A percentile compares a stretch with the other conserved stretches of the same genome.
phyloP scores from a whole-genome alignment of 2,888 invertebrate genomes.

The Drosophila incognita region DNA sequence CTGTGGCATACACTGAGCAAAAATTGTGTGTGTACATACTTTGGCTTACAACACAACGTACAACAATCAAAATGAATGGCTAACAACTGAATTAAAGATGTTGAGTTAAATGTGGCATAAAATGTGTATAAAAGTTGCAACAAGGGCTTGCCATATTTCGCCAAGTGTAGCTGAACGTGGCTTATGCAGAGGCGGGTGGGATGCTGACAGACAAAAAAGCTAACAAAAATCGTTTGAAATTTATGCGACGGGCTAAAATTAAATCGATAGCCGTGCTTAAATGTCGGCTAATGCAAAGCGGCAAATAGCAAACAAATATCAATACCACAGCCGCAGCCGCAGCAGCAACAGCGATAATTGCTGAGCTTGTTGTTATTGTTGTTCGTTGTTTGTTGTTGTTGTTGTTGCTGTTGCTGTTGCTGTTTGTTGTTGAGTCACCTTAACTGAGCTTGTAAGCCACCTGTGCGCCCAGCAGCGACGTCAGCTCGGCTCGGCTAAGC shows the following conservation, averaged over 20 bases:
- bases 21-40: not conserved
- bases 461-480: conserved; percentile 62
- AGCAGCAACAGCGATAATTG: conserved; percentile 73
- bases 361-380: conserved; percentile 43
- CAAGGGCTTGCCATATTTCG: not conserved
- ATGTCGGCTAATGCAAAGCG: conserved; percentile 80
- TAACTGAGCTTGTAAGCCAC: conserved; percentile 51
- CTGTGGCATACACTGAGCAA: conserved; percentile 23
- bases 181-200: conserved; percentile 53
- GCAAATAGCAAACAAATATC: conserved; percentile 71
- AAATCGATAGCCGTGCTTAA: conserved; percentile 79
- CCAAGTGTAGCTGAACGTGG: conserved; percentile 27
- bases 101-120: not conserved
- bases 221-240: conserved; percentile 57
- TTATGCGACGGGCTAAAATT: conserved; percentile 71
- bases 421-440: conserved; percentile 54
- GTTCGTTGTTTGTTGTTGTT: conserved; percentile 3
- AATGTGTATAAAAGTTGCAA: too few relatives aligned
- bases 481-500: conserved; percentile 59
- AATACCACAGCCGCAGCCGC: conserved; percentile 54
- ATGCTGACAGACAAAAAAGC: conserved; percentile 18
- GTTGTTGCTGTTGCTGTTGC: conserved; percentile 18
- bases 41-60: not conserved
- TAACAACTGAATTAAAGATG: not conserved
- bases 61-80: not conserved